Conservation (phyloP, 2,888 invertebrate genomes). For the Alloplasta piceator region DNA sequence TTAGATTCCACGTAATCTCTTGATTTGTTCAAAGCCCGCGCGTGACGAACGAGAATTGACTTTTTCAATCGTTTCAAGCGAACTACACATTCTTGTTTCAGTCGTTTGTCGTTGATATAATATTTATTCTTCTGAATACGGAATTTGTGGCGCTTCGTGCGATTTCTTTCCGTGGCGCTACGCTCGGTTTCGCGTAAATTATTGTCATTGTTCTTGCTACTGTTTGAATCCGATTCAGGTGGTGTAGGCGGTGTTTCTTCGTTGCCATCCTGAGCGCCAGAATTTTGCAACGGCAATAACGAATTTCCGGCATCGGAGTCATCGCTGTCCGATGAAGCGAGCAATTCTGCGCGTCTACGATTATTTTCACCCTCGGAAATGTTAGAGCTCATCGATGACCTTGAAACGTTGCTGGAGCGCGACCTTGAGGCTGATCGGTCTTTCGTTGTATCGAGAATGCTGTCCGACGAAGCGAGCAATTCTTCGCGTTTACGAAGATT, state of each 20-base stretch:
- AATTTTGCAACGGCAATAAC: background rate
- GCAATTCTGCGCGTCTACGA: slow-evolving; percentile 30
- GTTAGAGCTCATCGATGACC: slow-evolving; percentile 20
- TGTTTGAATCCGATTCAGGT: slow-evolving; percentile 57
- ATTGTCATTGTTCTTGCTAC: background rate
- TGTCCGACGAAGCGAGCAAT: slow-evolving; percentile 2
- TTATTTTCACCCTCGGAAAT: slow-evolving; percentile 32
- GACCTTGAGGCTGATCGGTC: slow-evolving; percentile 15
- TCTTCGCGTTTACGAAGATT: slow-evolving; percentile 27
- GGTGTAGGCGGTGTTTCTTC: slow-evolving; percentile 34
- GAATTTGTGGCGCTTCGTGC: slow-evolving; percentile 63
- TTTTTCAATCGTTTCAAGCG: slow-evolving; percentile 70
- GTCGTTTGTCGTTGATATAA: slow-evolving; percentile 72
- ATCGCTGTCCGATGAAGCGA: slow-evolving; percentile 51
- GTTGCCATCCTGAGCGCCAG: slow-evolving; percentile 13
- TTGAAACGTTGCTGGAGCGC: background rate
- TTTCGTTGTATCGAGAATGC: background rate
- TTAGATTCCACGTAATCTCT: slow-evolving; percentile 75
- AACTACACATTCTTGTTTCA: slow-evolving; percentile 71
- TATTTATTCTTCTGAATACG: slow-evolving; percentile 67
- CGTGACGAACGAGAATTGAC: slow-evolving; percentile 70
- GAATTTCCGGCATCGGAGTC: slow-evolving; percentile 47
- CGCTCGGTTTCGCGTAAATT: background rate
- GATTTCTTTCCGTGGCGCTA: slow-evolving; percentile 14
- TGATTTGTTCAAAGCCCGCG: slow-evolving; percentile 75